phyloP scores from a whole-genome alignment of 2,888 invertebrate species.

The Amphipoea oculea region DNA sequence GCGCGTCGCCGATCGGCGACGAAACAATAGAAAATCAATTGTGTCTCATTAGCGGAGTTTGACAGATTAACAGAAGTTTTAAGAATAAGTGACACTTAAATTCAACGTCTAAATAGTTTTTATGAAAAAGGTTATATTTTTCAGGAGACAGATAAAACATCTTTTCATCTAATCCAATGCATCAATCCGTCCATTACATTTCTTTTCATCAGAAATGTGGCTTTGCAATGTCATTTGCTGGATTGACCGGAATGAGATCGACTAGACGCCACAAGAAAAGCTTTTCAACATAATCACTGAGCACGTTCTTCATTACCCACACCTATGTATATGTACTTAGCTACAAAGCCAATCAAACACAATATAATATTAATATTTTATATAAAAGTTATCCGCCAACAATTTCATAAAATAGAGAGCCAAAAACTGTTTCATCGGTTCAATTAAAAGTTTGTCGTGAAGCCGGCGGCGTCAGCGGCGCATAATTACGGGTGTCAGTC shows the following conservation, averaged over 20 bases:
- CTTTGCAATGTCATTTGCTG: not conserved
- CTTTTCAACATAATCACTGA: not conserved
- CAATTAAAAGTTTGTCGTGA: constrained; percentile 80
- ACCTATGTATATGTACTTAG: not conserved
- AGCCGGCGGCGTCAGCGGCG: constrained; percentile 60
- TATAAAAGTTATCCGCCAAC: constrained; percentile 56
- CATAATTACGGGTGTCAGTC: constrained; percentile 76
- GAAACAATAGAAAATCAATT: too few relatives aligned
- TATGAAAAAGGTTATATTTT: not conserved
- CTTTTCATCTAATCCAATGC: not conserved
- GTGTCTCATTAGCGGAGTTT: too few relatives aligned
- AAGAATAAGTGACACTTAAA: not conserved
- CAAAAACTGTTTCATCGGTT: constrained; percentile 76
- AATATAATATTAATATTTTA: constrained; percentile 52
- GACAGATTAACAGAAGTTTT: too few relatives aligned
- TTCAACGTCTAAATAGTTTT: not conserved
- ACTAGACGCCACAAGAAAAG: not conserved
- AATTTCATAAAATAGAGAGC: constrained; percentile 67
- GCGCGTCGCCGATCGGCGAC: too few relatives aligned
- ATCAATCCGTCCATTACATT: not conserved
- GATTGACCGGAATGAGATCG: not conserved
- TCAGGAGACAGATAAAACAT: not conserved
- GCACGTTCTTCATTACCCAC: not conserved
- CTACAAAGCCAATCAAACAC: constrained; percentile 33
- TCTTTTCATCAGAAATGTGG: not conserved